These are phyloP conservation scores for Apteryx mantelli DNA, from an alignment of 2,113 vertebrate species.

Conservation along the genomic window DNA sequence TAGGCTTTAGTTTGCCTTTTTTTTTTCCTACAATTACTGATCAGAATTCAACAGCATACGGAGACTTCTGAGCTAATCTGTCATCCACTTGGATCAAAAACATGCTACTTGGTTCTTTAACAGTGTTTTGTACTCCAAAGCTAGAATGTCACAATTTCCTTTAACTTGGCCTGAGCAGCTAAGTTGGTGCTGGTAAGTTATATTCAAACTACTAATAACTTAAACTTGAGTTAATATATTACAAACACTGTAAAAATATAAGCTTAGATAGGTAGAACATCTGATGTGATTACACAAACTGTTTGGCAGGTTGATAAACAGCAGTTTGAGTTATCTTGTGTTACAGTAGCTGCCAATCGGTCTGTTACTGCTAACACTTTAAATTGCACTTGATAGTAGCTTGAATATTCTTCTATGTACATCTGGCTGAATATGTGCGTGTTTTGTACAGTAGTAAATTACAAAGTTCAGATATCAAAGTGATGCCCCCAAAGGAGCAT, in stretches of 20 bases:
- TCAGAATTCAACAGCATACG: neutral
- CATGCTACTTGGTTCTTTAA: accelerated
- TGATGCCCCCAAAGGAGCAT: slow-evolving; percentile 8
- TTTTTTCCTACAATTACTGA: neutral
- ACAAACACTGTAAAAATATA: slow-evolving; percentile 25
- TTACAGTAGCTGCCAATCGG: neutral
- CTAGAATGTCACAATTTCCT: neutral
- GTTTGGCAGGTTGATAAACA: neutral
- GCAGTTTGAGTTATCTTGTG: neutral
- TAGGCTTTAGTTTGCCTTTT: neutral
- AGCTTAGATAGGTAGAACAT: neutral
- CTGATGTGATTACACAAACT: neutral
- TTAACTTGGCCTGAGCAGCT: accelerated
- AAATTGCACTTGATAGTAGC: slow-evolving; percentile 54
- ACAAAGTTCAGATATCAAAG: slow-evolving; percentile 8
- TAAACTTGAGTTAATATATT: slow-evolving; percentile 48
- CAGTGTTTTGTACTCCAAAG: neutral
- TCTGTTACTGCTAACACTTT: neutral
- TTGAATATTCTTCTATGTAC: slow-evolving; percentile 3
- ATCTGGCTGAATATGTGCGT: slow-evolving; percentile 27
- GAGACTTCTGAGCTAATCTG: neutral
- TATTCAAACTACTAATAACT: slow-evolving; percentile 49
- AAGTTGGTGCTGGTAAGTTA: neutral
- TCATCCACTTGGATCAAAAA: neutral
- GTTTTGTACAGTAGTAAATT: slow-evolving; percentile 16